Evolutionary conservation across 2,888 invertebrate species (phyloP), one percentile per base, ranked within the genome.

Genomic region (Schrankia costaestrigalis): DNA sequence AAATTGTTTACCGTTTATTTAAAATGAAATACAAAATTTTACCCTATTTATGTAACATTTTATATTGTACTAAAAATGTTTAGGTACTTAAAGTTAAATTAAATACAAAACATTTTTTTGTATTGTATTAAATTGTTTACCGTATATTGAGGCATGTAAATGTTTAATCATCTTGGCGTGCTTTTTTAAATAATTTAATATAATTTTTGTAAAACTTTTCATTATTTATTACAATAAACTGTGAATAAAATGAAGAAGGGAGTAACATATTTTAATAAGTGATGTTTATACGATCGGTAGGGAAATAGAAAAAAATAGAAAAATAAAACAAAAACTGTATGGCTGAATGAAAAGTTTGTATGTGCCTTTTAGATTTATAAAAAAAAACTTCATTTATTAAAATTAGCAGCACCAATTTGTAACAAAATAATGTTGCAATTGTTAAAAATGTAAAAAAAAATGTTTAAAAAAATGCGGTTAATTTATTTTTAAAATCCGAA

Each of bases 261-360:
- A 45, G 41, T 55, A 45, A 48, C 23, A 28, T 58, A 56, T 48
- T 41, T 48, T 58, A 52, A n/a, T 9, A 9, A 58, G 51, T 48
- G 34, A 50, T 46, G 8, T 40, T 46, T 54, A 51, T 47, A 41
- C 24, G 26, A 48, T 49, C 43, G 41, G 10, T 58, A 58, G 31
- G 33, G 39, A 46, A 51, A 40, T 46, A 44, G 3, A 11, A 42
- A 53, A 37, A 40, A 30, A 31, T 31, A 44, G 34, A 11, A 24
- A 36, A 26, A 27, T 39, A 37, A 46, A 46, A 42, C 41, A 38
- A 44, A 54, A 43, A 42, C 41, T 42, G 40, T n/a, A n/a, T n/a
- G n/a, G n/a, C n/a, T n/a, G n/a, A n/a, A n/a, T n/a, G n/a, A n/a
- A n/a, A n/a, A n/a, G n/a, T n/a, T n/a, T n/a, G n/a, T 41, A 25